Percentiles rank a stretch among this genome's conserved stretches.
Evolutionary conservation across 2,797 vertebrate genomes (phyloP).

Genomic region (Otus scops): DNA sequence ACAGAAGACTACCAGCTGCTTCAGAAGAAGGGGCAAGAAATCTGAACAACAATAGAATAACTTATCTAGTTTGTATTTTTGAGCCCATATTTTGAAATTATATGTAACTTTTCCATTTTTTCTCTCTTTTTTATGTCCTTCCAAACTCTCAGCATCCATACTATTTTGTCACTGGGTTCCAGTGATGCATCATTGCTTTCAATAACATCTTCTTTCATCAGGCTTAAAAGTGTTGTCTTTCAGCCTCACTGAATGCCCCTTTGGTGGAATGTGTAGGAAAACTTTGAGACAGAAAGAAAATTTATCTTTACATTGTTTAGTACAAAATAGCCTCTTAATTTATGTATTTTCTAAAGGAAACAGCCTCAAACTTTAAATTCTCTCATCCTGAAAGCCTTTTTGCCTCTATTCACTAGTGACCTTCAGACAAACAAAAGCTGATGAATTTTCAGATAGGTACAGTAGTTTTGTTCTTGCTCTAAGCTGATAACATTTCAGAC

Average conservation of each 20-base stretch:
- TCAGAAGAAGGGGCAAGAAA: background rate
- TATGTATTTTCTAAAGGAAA: background rate
- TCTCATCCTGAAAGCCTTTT: background rate
- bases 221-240: background rate
- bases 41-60: background rate
- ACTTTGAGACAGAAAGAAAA: background rate
- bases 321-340: background rate
- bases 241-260: background rate
- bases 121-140: background rate
- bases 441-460: background rate
- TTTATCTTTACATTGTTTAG: background rate
- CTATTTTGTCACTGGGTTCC: background rate
- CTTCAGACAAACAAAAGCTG: constrained; percentile 27
- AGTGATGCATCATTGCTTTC: background rate
- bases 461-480: background rate
- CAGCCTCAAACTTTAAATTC: background rate
- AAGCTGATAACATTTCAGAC: constrained; percentile 9
- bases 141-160: background rate
- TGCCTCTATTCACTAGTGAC: background rate
- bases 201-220: background rate
- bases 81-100: background rate
- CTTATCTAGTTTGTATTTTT: background rate
- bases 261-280: background rate
- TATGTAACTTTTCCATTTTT: background rate
- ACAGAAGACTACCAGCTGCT: background rate